These are phyloP conservation scores for Peribatodes rhomboidaria DNA, from an alignment of 2,888 invertebrate genomes.

Conservation along the genomic window DNA sequence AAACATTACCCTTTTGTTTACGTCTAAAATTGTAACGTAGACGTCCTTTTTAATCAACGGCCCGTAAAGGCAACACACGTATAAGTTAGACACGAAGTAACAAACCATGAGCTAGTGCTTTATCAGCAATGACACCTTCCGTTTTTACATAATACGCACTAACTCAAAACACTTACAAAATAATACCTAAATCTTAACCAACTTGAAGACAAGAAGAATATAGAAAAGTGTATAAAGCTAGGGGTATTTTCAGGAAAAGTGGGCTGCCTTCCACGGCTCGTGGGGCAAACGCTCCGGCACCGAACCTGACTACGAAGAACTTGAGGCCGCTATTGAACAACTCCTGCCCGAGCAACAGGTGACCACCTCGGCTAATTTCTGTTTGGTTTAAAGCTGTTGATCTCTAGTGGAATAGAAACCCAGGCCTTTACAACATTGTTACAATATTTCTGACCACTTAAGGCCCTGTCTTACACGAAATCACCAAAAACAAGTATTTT, in stretches of 20 bases:
- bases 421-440: no score
- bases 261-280: constrained; percentile 89
- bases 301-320: constrained; percentile 76
- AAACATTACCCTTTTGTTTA: constrained; percentile 40
- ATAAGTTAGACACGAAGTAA: background rate
- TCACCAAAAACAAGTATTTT: no score
- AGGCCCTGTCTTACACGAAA: no score
- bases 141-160: no score
- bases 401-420: no score
- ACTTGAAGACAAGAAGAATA: background rate
- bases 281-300: constrained; percentile 89
- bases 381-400: background rate
- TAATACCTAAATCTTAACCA: no score
- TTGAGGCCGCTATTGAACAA: constrained; percentile 72
- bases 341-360: constrained; percentile 71
- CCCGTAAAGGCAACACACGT: background rate
- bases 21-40: constrained; percentile 14
- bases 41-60: constrained; percentile 11
- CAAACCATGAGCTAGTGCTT: no score
- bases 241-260: constrained; percentile 82
- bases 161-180: no score
- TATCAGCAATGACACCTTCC: no score
- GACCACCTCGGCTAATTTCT: background rate
- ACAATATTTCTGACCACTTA: no score
- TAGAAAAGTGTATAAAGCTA: background rate